Conservation (phyloP, 2,888 invertebrate species). For the Lithosia quadra region DNA sequence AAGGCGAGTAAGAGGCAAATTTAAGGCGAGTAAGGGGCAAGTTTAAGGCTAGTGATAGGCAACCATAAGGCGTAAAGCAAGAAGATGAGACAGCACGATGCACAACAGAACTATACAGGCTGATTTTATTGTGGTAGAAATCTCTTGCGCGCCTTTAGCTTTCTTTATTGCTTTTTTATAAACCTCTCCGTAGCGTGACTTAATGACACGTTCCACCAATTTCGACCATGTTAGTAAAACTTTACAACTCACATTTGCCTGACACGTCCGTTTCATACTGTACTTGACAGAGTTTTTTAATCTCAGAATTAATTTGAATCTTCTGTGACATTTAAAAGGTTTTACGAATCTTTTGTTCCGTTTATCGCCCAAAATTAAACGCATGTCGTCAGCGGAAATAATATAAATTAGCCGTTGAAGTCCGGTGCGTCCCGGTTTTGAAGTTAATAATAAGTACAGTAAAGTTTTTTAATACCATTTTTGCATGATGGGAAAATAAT, state of each 20-base stretch:
- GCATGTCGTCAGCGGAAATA: background rate
- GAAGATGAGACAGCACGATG: no score
- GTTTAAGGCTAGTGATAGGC: no score
- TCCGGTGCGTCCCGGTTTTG: background rate
- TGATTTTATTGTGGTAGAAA: no score
- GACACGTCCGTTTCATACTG: background rate
- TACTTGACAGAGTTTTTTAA: background rate
- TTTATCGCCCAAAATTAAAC: background rate
- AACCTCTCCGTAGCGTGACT: no score
- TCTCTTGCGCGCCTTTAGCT: no score
- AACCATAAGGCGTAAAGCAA: no score
- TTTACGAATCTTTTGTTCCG: background rate
- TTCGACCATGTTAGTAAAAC: background rate
- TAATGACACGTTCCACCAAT: no score
- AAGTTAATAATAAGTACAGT: background rate
- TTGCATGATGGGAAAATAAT: background rate
- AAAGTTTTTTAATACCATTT: conserved; percentile 4
- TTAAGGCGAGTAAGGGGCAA: no score
- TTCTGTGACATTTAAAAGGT: background rate
- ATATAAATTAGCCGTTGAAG: background rate
- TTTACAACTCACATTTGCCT: background rate
- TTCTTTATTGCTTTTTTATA: no score
- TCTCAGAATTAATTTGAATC: background rate
- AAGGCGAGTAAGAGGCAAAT: no score
- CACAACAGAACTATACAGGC: no score